Evolutionary conservation across 2,888 invertebrate genomes (phyloP).

Genomic region (Oscheius sp.): DNA sequence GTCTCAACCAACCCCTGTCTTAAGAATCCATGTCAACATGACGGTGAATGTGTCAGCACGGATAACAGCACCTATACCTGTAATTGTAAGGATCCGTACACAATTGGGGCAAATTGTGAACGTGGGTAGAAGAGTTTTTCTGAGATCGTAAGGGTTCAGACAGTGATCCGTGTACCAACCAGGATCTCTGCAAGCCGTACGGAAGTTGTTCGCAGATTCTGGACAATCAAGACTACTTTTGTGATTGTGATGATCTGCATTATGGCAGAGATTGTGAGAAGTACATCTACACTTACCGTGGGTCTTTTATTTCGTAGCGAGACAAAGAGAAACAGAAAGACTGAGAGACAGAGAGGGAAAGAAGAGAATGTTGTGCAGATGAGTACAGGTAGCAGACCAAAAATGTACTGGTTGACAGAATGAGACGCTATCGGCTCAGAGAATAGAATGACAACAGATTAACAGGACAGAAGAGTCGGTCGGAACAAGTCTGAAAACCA

Average conservation of each 20-base stretch:
- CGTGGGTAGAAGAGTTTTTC: background rate
- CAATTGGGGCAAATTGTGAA: background rate
- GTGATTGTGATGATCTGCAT: slow-evolving; percentile 43
- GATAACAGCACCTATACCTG: slow-evolving; percentile 25
- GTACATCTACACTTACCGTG: background rate
- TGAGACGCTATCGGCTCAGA: too few relatives aligned
- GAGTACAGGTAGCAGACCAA: too few relatives aligned
- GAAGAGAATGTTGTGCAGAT: background rate
- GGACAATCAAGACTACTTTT: slow-evolving; percentile 38
- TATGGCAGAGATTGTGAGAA: slow-evolving; percentile 39
- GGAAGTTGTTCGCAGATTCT: slow-evolving; percentile 43
- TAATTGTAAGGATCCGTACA: slow-evolving; percentile 5
- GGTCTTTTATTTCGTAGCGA: background rate
- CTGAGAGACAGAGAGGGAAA: background rate
- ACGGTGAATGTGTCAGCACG: slow-evolving; percentile 7
- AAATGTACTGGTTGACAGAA: too few relatives aligned
- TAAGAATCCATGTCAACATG: slow-evolving; percentile 22
- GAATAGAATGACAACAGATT: too few relatives aligned
- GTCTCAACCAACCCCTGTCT: slow-evolving; percentile 5
- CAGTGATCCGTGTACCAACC: slow-evolving; percentile 14
- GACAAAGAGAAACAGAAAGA: background rate
- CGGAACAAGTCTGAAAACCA: too few relatives aligned
- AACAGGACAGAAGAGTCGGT: too few relatives aligned
- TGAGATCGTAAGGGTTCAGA: background rate
- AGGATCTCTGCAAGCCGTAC: slow-evolving; percentile 42